Conservation (phyloP, 2,113 vertebrate genomes). For the Vidua chalybeata region DNA sequence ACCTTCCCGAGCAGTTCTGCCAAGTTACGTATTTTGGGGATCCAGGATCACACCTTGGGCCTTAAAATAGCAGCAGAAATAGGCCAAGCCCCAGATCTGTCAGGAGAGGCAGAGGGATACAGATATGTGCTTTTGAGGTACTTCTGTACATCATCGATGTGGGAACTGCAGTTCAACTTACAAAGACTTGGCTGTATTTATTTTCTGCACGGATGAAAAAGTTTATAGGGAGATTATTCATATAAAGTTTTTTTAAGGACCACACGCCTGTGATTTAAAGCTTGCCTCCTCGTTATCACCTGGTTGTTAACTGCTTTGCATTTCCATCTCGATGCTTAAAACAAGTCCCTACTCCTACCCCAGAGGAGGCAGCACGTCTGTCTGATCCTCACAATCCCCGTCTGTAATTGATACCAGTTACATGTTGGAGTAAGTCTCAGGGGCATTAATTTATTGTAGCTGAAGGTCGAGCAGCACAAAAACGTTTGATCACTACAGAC, state of each 20-base stretch:
- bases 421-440: not conserved
- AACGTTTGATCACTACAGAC: not conserved
- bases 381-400: not conserved
- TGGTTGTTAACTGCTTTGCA: not conserved
- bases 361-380: not conserved
- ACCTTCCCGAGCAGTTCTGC: rapidly evolving
- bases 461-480: not conserved
- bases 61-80: not conserved
- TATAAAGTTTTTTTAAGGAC: not conserved
- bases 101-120: not conserved
- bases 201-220: not conserved
- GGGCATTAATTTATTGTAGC: not conserved
- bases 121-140: not conserved
- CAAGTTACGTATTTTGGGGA: rapidly evolving
- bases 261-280: not conserved
- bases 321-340: not conserved
- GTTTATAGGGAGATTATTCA: not conserved
- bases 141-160: not conserved
- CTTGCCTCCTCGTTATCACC: not conserved
- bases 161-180: not conserved
- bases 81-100: not conserved
- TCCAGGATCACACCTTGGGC: not conserved
- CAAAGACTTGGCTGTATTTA: not conserved
- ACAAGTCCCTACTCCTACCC: not conserved
- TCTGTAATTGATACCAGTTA: not conserved